A percentile compares a stretch with the other conserved stretches of the same genome.
These are phyloP conservation scores for Tribolium freemani DNA, from an alignment of 2,888 invertebrate species.

Conservation along the genomic window DNA sequence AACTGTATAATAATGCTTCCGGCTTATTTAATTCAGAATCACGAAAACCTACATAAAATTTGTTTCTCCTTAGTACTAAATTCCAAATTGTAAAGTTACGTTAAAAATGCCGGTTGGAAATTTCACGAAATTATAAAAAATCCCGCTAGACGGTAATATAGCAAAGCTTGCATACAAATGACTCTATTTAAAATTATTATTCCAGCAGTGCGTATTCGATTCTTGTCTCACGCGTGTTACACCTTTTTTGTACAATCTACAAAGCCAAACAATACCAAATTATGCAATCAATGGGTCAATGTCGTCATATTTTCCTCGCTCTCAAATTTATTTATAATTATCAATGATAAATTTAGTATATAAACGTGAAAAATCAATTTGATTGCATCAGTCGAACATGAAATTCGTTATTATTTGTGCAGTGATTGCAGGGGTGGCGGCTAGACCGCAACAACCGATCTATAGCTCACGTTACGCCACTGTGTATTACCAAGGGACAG, in stretches of 20 bases:
- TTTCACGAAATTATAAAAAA: neutral
- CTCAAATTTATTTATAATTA: slow-evolving; percentile 2
- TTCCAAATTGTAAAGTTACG: too few relatives aligned
- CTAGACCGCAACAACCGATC: slow-evolving; percentile 9
- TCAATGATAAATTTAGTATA: slow-evolving; percentile 20
- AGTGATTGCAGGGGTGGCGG: slow-evolving; percentile 6
- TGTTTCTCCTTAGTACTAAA: too few relatives aligned
- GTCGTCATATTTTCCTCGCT: slow-evolving; percentile 17
- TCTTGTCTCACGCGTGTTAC: slow-evolving; percentile 29
- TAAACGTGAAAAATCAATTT: neutral
- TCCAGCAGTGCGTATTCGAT: neutral
- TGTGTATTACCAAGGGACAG: slow-evolving; percentile 22
- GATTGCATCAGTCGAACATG: slow-evolving; percentile 14
- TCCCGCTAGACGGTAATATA: neutral
- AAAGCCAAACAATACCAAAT: slow-evolving; percentile 12
- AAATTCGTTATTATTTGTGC: slow-evolving; percentile 18
- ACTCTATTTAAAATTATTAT: slow-evolving; percentile 12
- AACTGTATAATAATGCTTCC: neutral
- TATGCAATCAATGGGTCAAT: slow-evolving; percentile 36
- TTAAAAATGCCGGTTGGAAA: neutral
- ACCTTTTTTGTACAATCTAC: slow-evolving; percentile 26
- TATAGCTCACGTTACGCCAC: slow-evolving; percentile 21
- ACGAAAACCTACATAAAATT: neutral
- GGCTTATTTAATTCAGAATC: neutral
- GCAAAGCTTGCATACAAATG: slow-evolving; percentile 6